Percentiles rank a stretch among this genome's conserved stretches.
phyloP scores from a whole-genome alignment of 2,888 invertebrate species.

The Ypsolopha sequella region DNA sequence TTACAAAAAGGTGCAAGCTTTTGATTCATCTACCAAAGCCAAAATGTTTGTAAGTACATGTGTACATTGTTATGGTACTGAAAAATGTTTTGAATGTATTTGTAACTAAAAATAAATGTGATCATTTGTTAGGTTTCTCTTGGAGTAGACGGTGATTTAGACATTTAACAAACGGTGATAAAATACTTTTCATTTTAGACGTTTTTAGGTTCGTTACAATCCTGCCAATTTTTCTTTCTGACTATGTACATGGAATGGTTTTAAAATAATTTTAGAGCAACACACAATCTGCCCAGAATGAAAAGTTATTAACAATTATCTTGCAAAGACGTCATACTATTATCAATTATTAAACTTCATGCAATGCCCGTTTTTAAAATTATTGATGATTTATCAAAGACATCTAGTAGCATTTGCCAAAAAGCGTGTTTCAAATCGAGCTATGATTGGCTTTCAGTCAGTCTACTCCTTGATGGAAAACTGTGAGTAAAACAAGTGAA shows the following conservation, averaged over 20 bases:
- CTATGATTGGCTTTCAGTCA: conserved; percentile 28
- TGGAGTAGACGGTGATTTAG: conserved; percentile 33
- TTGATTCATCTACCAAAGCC: conserved; percentile 31
- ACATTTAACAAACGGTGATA: conserved; percentile 6
- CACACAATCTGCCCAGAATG: conserved; percentile 35
- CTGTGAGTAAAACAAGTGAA: conserved; percentile 58
- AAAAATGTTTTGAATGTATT: conserved; percentile 1
- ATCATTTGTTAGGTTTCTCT: conserved; percentile 13
- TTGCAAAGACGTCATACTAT: conserved; percentile 12
- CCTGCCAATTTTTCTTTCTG: conserved; percentile 33
- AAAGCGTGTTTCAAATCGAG: conserved; percentile 39
- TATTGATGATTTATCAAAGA: conserved; percentile 11
- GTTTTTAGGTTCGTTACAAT: conserved; percentile 17
- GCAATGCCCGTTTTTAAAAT: conserved; percentile 25
- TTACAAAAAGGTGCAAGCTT: conserved; percentile 16
- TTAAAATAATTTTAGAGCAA: neutral
- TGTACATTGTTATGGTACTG: conserved; percentile 14
- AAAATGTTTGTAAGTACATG: conserved; percentile 21
- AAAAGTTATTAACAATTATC: conserved; percentile 28
- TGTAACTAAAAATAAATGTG: conserved; percentile 18
- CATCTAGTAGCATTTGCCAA: conserved; percentile 36
- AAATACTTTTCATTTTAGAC: conserved; percentile 55
- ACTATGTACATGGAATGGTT: neutral
- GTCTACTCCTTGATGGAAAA: conserved; percentile 44
- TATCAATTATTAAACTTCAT: conserved; percentile 39